These are phyloP conservation scores for Ypsolopha sequella DNA, from an alignment of 2,888 invertebrate genomes.

Conservation along the genomic window DNA sequence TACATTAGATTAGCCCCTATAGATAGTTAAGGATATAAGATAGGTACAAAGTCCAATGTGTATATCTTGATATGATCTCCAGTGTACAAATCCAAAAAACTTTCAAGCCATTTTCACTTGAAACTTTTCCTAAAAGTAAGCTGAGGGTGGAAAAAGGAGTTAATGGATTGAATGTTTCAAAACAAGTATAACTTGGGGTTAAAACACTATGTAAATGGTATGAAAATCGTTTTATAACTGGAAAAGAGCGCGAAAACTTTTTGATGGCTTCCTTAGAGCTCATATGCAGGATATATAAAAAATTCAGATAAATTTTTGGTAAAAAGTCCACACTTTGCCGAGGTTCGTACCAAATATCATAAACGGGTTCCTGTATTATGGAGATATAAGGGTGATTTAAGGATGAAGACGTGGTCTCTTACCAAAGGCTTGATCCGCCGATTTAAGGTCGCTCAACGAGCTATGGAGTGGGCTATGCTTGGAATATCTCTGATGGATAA, in stretches of 20 bases:
- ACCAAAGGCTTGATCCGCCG: too few species aligned
- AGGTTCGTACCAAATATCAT: not conserved
- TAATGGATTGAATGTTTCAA: slow-evolving; percentile 44
- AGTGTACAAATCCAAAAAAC: too few species aligned
- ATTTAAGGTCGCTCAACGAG: too few species aligned
- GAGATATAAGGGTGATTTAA: too few species aligned
- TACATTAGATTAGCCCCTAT: too few species aligned
- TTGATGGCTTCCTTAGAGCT: slow-evolving; percentile 36
- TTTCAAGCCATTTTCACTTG: not conserved
- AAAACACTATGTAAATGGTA: slow-evolving; percentile 48
- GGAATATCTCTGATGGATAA: too few species aligned
- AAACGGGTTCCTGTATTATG: too few species aligned
- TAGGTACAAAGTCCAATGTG: too few species aligned
- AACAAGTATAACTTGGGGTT: slow-evolving; percentile 41
- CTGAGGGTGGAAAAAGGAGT: slow-evolving; percentile 13
- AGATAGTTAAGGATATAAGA: too few species aligned
- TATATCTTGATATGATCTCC: too few species aligned
- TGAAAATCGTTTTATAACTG: slow-evolving; percentile 48
- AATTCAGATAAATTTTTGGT: not conserved
- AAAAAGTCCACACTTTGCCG: not conserved
- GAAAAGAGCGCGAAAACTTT: slow-evolving; percentile 50
- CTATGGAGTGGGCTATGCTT: too few species aligned
- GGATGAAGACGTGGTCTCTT: too few species aligned
- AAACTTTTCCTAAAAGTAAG: not conserved
- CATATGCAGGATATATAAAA: slow-evolving; percentile 24